Evolutionary conservation across 2,888 invertebrate genomes (phyloP), one percentile per base, ranked within the genome.

Genomic region (Oxystoma pomonae): DNA sequence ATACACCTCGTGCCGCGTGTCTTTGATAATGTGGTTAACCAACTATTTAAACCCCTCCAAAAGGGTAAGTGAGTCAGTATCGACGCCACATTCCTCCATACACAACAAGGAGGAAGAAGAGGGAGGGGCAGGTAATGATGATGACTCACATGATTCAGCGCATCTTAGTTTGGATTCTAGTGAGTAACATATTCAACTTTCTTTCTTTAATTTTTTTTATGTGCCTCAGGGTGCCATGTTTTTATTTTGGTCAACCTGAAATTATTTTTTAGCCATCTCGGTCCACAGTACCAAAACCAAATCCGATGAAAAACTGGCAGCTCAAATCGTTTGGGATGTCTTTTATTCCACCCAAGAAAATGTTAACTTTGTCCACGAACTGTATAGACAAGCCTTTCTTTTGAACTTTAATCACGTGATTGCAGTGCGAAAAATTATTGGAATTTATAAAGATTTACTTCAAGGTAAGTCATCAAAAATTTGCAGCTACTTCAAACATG

Each of bases 381-480:
- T 97, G 63, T 92, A 96, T 77, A 87, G 97, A 21, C 96, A 97
- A 81, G 95, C 96, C 35, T 94, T 97, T 81, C 83, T 96, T 57
- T 82, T 97, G 73, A 92, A 94, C 69, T 96, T 96, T 79, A 74
- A 73, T 60, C 94, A 96, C 78, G 91, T 94, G 16, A 89, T 90
- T 67, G 94, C 96, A 2, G 91, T 94, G 65, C 84, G 94, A 57
- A 89, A 92, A 73, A 94, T 96, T 53, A 94, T 98, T 70, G 88
- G 91, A 55, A 91, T 96, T 1, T 98, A 98, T 78, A 92, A 94
- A 78, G 96, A 98, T 80, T 93, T 98, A 91, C 96, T 98, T 82
- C 94, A 94, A 75, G 89, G 71, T 82, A 35, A 35, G 12, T 35
- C 35, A 35, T n/a, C n/a, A n/a, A n/a, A n/a, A n/a, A n/a, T n/a